Evolutionary conservation across 2,797 vertebrate species (phyloP), one percentile per base, ranked within the genome.

Genomic region (Dendrocincla fuliginosa): DNA sequence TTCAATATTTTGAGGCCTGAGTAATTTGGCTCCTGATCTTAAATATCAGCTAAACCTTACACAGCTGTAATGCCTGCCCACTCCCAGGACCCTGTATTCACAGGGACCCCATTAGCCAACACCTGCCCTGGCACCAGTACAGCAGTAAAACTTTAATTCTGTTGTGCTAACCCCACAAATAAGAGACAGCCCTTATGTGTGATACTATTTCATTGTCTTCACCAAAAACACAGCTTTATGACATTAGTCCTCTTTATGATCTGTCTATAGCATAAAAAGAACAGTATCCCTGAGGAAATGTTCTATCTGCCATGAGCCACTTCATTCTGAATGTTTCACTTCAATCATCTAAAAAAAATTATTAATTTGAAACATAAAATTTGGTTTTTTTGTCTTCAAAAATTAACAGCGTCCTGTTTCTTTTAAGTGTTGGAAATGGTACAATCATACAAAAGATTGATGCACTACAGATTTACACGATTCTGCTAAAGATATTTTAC

Each of bases 401-500:
- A 95, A 71, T 49, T 23, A 86, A 10, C 18, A 49, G 9, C 59
- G 71, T 84, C 23, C 9, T 63, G 28, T 79, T 57, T 85, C 25
- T 63, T 83, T 65, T 42, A 50, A 87, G 28, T 37, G 18, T 79
- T 84, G 10, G 46, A 88, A 81, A 42, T 41, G 5, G 8, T 75
- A 61, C 24, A 81, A 67, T 35, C 13, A 8, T 64, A 42, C 35
- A 83, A 71, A 75, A 69, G 18, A 65, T 50, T 88, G 22, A 73
- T 73, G 24, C 46, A 49, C 33, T 76, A 63, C 49, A 87, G 46
- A 64, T 83, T 80, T 42, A 28, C 17, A 64, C 50, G 53, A 91
- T 53, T 61, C 49, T 88, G 11, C 5, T 81, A 57, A 85, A 87
- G 56, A 42, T 79, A 85, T 83, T 93, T 92, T 89, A 74, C 44